These are phyloP conservation scores for Habroteleia sp. DNA, from an alignment of 2,888 invertebrate genomes.

Conservation along the genomic window DNA sequence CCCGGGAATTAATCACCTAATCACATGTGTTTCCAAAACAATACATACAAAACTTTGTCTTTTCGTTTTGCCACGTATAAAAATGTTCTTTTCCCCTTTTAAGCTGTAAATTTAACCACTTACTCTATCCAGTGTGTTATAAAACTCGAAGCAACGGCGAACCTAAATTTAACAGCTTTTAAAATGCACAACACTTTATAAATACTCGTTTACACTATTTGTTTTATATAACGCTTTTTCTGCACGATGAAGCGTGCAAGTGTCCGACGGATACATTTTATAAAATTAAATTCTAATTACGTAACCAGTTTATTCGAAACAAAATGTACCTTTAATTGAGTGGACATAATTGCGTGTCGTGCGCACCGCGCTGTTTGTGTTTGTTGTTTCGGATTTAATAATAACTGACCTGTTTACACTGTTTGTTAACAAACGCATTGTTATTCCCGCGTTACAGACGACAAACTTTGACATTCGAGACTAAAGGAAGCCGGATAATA, in stretches of 20 bases:
- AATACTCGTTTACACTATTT: too few species aligned
- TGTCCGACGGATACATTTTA: not conserved
- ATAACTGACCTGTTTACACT: constrained; percentile 4
- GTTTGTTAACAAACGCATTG: constrained; percentile 3
- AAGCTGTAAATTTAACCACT: too few species aligned
- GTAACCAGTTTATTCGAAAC: constrained; percentile 3
- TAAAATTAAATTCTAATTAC: constrained; percentile 3
- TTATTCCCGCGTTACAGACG: constrained; percentile 4
- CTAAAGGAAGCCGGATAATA: not conserved
- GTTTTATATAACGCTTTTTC: constrained; percentile 1
- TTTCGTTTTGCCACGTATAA: too few species aligned
- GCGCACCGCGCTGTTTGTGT: not conserved
- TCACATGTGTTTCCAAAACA: too few species aligned
- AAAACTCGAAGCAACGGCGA: too few species aligned
- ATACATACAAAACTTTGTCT: too few species aligned
- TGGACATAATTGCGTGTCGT: constrained; percentile 9
- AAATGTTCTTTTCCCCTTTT: too few species aligned
- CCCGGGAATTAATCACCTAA: too few species aligned
- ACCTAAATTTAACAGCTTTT: too few species aligned
- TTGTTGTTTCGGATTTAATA: constrained; percentile 13
- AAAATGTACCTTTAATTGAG: constrained; percentile 6
- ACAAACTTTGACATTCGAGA: constrained; percentile 12
- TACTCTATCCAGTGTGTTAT: too few species aligned
- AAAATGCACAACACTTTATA: too few species aligned
- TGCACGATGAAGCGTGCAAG: not conserved